Percentiles rank a stretch among this genome's conserved stretches.
Conservation (phyloP, 2,797 vertebrate genomes). For the Nannoperca obscura region DNA sequence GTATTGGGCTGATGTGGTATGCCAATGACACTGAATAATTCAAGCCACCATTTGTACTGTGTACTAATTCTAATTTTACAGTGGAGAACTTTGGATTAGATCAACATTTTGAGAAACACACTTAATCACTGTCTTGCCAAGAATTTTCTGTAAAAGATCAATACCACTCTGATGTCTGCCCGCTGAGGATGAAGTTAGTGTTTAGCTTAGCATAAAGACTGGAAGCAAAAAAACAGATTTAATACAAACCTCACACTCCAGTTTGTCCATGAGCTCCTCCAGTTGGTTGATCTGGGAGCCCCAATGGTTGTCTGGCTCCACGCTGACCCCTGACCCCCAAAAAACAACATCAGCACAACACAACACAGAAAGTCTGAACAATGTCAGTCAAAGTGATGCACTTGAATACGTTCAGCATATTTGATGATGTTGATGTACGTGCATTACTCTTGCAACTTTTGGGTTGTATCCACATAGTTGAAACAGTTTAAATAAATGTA, state of each 20-base stretch:
- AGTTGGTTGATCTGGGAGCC: constrained; percentile 90
- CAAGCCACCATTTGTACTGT: not conserved
- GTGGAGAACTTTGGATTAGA: not conserved
- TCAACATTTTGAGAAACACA: not conserved
- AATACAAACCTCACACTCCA: constrained; percentile 90
- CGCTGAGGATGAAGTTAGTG: not conserved
- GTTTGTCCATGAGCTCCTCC: constrained; percentile 92
- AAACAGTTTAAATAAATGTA: not conserved
- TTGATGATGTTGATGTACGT: not conserved
- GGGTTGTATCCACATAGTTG: not conserved
- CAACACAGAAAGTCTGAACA: constrained; percentile 1
- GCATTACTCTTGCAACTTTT: not conserved
- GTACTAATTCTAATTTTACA: not conserved
- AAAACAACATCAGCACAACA: constrained; percentile 46
- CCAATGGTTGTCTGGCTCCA: constrained; percentile 91
- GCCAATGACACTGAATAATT: not conserved
- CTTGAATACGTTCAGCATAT: no score
- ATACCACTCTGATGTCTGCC: not conserved
- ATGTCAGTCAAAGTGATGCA: not conserved
- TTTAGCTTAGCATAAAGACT: constrained; percentile 8
- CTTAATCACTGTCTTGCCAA: not conserved
- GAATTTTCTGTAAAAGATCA: not conserved
- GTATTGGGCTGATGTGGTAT: not conserved
- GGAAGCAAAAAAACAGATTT: not conserved
- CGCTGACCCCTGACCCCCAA: constrained; percentile 83